phyloP scores from a whole-genome alignment of 2,113 vertebrate genomes.

The human (Homo sapiens) region GRCh38 chr4:22159001-22159500 shows the following conservation, averaged over 20 bases:
- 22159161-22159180: neutral
- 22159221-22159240: neutral
- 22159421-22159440: neutral
- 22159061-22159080: neutral
- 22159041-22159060: too few relatives aligned
- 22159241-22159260: neutral
- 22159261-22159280: neutral
- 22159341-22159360: neutral
- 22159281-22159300: neutral
- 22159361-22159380: neutral
- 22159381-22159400: neutral
- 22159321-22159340: neutral
- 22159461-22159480: neutral
- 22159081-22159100: neutral
- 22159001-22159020: too few relatives aligned
- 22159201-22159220: neutral
- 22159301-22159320: neutral
- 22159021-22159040: too few relatives aligned
- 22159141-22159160: neutral
- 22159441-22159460: neutral
- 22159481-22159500: neutral
- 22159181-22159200: neutral
- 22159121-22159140: neutral
- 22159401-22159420: constrained; percentile 12
- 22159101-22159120: neutral